Conservation (phyloP, 2,113 vertebrate genomes). For the Puffinus mauretanicus region DNA sequence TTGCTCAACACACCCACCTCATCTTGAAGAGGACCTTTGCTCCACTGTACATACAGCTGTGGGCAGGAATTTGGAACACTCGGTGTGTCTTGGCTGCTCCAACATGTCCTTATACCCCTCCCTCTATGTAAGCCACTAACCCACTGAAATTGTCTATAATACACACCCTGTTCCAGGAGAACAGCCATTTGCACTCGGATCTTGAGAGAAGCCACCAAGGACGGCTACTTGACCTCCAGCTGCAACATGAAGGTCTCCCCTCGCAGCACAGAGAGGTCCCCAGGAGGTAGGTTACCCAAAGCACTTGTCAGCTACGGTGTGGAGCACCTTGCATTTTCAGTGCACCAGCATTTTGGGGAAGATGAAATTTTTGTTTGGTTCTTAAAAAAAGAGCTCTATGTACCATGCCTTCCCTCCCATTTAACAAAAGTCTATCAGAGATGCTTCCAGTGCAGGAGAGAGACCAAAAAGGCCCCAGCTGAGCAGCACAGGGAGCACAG, state of each 20-base stretch:
- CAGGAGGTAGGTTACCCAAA: not conserved
- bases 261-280: not conserved
- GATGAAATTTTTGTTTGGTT: not conserved
- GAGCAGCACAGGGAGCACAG: not conserved
- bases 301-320: not conserved
- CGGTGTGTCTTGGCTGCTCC: not conserved
- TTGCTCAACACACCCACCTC: not conserved
- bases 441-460: not conserved
- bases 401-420: too few relatives aligned
- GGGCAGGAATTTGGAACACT: not conserved
- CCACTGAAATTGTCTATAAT: not conserved
- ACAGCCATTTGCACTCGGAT: too few relatives aligned
- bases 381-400: not conserved
- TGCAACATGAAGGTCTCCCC: not conserved
- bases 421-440: not conserved
- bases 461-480: not conserved
- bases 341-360: not conserved
- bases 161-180: not conserved
- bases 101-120: not conserved
- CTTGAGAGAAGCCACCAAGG: not conserved
- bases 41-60: not conserved
- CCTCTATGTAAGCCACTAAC: not conserved
- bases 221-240: not conserved
- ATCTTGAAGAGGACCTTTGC: not conserved
- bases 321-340: not conserved